A percentile compares a stretch with the other conserved stretches of the same genome.
These are phyloP conservation scores for Lepisosteus osseus DNA, from an alignment of 2,113 vertebrate species.

Conservation along the genomic window DNA sequence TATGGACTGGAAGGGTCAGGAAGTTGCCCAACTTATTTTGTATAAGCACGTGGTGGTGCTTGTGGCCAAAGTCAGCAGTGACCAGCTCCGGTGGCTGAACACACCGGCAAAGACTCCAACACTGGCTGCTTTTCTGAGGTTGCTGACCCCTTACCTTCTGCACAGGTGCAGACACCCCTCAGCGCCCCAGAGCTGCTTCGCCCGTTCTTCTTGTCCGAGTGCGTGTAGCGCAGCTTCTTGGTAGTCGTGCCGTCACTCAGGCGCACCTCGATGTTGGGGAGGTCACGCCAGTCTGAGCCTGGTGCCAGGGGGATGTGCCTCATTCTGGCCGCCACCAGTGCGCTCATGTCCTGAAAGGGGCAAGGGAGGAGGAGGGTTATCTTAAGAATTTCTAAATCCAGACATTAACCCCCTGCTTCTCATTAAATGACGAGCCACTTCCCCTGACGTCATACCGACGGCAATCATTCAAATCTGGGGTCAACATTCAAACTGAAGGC, in stretches of 20 bases:
- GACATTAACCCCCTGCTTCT: too few relatives aligned
- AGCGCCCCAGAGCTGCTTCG: conserved; percentile 77
- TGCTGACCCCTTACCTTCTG: conserved; percentile 65
- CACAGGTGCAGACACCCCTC: conserved; percentile 85
- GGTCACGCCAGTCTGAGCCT: conserved; percentile 90
- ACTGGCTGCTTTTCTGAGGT: background rate
- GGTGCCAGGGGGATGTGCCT: conserved; percentile 89
- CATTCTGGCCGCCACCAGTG: conserved; percentile 90
- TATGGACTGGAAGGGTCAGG: too few relatives aligned
- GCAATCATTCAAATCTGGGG: too few relatives aligned
- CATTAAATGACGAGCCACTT: too few relatives aligned
- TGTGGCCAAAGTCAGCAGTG: too few relatives aligned
- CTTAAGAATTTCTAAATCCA: too few relatives aligned
- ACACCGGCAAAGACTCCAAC: too few relatives aligned
- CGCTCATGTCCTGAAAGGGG: conserved; percentile 84
- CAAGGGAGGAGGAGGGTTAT: background rate
- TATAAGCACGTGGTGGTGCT: too few relatives aligned
- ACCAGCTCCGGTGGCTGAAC: too few relatives aligned
- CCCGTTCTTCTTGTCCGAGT: conserved; percentile 83
- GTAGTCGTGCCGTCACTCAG: conserved; percentile 82
- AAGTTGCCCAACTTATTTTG: too few relatives aligned
- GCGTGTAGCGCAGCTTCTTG: conserved; percentile 82
- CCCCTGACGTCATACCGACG: too few relatives aligned
- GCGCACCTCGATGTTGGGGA: conserved; percentile 88
- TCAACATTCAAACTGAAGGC: too few relatives aligned